Conservation (phyloP, 2,888 invertebrate species). For the Pseudococcus longispinus region DNA sequence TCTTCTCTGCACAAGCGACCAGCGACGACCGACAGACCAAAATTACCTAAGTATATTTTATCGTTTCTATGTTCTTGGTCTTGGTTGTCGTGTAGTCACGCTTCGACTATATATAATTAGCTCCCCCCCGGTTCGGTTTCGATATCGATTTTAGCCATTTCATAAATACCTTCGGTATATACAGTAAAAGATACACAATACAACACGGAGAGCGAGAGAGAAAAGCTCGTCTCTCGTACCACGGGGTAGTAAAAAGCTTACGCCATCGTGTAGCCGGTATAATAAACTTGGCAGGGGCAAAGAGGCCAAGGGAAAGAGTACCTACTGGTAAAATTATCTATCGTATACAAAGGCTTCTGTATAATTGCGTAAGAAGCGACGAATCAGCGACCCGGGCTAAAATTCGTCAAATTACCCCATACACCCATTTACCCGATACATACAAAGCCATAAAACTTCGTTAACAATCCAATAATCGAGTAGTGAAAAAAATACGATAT, state of each 20-base stretch:
- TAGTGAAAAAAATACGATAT: background rate
- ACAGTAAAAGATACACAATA: background rate
- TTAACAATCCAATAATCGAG: background rate
- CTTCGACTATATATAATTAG: slow-evolving; percentile 28
- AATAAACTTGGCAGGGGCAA: background rate
- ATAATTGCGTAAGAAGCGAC: background rate
- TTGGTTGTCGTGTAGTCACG: slow-evolving; percentile 5
- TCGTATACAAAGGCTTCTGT: background rate
- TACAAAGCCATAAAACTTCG: background rate
- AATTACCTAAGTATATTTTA: background rate
- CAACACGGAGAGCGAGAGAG: background rate
- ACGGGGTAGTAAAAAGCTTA: background rate
- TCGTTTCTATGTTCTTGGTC: background rate
- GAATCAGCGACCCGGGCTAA: background rate
- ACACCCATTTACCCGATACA: background rate
- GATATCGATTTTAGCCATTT: slow-evolving; percentile 22
- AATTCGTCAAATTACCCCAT: background rate
- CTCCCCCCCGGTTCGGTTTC: background rate
- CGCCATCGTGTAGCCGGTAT: background rate
- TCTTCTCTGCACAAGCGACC: background rate
- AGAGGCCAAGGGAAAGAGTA: too few species aligned
- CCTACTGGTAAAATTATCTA: background rate
- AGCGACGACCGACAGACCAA: background rate
- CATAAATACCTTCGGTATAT: background rate
- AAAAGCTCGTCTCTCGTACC: background rate